Percentiles rank a stretch among this genome's conserved stretches.
phyloP scores from a whole-genome alignment of 1,140 invertebrate species.

The Myzus persicae region DNA sequence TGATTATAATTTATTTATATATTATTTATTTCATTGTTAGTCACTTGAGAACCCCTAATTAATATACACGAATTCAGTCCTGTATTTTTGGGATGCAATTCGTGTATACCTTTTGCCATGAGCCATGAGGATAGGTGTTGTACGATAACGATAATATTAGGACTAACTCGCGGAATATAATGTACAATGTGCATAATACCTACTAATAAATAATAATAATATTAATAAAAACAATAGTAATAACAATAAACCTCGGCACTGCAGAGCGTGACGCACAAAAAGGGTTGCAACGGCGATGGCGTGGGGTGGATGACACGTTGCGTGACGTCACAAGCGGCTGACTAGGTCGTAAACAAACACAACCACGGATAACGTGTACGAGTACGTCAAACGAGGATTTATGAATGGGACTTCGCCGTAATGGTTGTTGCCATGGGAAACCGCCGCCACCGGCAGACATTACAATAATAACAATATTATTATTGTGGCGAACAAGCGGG shows the following conservation, averaged over 20 bases:
- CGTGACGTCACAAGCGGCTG: conserved; percentile 46
- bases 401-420: conserved; percentile 48
- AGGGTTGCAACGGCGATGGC: neutral
- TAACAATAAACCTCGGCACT: neutral
- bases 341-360: conserved; percentile 57
- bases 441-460: neutral
- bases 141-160: too few species aligned
- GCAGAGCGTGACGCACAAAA: neutral
- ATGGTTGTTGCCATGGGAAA: conserved; percentile 25
- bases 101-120: too few species aligned
- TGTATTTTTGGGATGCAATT: too few species aligned
- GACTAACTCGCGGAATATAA: too few species aligned
- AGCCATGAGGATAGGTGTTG: too few species aligned
- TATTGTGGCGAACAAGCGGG: neutral
- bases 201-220: neutral
- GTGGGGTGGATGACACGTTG: conserved; percentile 29
- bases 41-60: too few species aligned
- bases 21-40: too few species aligned
- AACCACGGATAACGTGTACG: conserved; percentile 55
- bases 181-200: neutral
- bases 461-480: neutral
- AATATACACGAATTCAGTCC: too few species aligned
- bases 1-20: too few species aligned
- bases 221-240: neutral
- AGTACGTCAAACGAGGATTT: conserved; percentile 56